These are phyloP conservation scores for Calyptommatus sinebrachiatus DNA, from an alignment of 2,113 vertebrate genomes.

Conservation along the genomic window DNA sequence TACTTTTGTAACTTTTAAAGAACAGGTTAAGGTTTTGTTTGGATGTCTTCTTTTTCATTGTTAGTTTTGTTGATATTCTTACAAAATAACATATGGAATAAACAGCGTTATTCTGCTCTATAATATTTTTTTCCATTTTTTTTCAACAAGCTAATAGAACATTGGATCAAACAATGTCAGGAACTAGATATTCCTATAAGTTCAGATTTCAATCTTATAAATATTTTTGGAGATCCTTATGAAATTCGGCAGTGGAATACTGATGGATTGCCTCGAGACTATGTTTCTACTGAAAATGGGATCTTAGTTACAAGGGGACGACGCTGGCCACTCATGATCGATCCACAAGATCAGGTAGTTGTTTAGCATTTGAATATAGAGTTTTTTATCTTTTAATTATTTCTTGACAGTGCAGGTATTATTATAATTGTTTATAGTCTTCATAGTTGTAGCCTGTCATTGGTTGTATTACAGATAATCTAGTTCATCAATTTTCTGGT, in stretches of 20 bases:
- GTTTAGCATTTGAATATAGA: no score
- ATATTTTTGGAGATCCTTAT: conserved; percentile 78
- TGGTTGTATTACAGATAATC: background rate
- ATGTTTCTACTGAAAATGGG: conserved; percentile 82
- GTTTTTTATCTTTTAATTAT: background rate
- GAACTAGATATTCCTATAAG: conserved; percentile 78
- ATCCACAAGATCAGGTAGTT: conserved; percentile 84
- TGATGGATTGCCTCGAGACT: conserved; percentile 80
- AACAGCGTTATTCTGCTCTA: background rate
- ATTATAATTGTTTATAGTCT: background rate
- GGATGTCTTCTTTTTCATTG: background rate
- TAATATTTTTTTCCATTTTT: background rate
- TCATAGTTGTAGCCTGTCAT: background rate
- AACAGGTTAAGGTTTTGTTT: no score
- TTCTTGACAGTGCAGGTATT: background rate
- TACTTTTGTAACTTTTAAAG: background rate
- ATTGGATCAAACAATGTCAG: conserved; percentile 79
- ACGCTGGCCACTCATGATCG: conserved; percentile 87
- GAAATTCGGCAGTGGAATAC: conserved; percentile 85
- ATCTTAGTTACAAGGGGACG: conserved; percentile 81
- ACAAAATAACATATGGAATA: background rate
- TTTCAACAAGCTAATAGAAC: conserved; percentile 73
- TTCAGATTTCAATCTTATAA: conserved; percentile 80
- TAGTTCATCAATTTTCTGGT: background rate
- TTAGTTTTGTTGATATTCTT: background rate